Evolutionary conservation across 2,797 vertebrate species (phyloP).

Genomic region (Chelon labrosus): DNA sequence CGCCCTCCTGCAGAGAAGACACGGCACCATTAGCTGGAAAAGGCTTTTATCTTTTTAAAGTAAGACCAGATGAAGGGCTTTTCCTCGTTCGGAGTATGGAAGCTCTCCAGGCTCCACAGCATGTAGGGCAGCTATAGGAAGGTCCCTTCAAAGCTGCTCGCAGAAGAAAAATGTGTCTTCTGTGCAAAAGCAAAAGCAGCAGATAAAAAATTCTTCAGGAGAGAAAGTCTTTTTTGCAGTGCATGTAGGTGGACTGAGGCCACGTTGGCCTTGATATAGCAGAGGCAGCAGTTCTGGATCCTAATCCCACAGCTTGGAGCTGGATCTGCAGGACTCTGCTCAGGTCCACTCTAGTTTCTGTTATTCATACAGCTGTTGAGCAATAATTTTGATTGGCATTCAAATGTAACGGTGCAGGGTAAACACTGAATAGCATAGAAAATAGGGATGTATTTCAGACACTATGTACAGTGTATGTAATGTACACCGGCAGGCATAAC

Average conservation of each 20-base stretch:
- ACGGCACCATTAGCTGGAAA: slow-evolving; percentile 23
- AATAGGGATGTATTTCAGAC: too few relatives aligned
- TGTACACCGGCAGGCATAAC: too few relatives aligned
- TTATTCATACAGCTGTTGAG: neutral
- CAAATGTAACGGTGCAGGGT: neutral
- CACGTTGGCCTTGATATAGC: neutral
- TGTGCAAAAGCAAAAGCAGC: neutral
- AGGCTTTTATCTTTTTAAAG: slow-evolving; percentile 62
- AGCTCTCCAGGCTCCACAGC: slow-evolving; percentile 34
- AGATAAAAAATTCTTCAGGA: neutral
- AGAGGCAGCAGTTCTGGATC: neutral
- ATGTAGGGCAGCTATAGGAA: slow-evolving; percentile 45
- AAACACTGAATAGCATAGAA: too few relatives aligned
- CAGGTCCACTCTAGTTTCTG: neutral
- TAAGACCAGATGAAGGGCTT: slow-evolving; percentile 49
- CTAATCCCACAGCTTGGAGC: neutral
- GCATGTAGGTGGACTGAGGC: neutral
- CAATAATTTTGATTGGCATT: neutral
- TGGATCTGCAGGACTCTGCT: neutral
- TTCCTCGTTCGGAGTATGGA: slow-evolving; percentile 34
- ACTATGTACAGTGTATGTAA: too few relatives aligned
- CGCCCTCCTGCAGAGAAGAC: slow-evolving; percentile 17
- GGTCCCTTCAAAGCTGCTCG: slow-evolving; percentile 29
- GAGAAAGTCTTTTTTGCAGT: neutral
- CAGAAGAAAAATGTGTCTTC: slow-evolving; percentile 12